Percentiles rank a stretch among this genome's conserved stretches.
phyloP scores from a whole-genome alignment of 2,113 vertebrate genomes.

The Alectura lathami region DNA sequence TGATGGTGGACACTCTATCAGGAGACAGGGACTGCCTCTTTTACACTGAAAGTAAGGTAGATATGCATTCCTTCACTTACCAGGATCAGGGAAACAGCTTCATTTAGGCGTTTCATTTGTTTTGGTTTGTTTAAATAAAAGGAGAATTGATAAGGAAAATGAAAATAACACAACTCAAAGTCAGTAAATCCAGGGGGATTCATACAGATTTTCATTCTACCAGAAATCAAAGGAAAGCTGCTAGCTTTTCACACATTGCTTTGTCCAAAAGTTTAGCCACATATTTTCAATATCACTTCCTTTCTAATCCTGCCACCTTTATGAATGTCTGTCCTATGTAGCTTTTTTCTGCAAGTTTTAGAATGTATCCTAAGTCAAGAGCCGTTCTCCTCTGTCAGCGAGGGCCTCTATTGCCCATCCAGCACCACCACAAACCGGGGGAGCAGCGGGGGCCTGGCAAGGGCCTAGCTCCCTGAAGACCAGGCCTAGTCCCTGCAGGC shows the following conservation, averaged over 20 bases:
- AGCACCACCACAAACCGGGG: neutral
- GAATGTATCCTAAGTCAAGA: neutral
- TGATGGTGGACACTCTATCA: accelerated
- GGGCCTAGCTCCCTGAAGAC: neutral
- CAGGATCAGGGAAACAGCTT: neutral
- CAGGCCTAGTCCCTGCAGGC: neutral
- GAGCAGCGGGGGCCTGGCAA: neutral
- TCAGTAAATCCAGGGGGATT: neutral
- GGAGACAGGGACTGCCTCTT: neutral
- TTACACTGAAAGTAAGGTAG: neutral
- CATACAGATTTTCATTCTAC: neutral
- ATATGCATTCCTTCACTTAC: neutral
- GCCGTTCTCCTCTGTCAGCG: neutral
- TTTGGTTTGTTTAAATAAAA: neutral
- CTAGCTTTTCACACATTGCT: neutral
- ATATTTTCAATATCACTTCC: neutral
- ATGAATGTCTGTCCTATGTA: neutral
- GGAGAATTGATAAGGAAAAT: neutral
- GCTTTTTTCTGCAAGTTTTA: neutral
- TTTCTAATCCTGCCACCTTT: neutral
- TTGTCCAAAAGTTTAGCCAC: neutral
- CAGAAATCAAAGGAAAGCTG: neutral
- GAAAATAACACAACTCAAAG: neutral
- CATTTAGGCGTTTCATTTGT: neutral
- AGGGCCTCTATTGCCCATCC: neutral